Base-by-base conservation (phyloP, 2,888 invertebrate species). In the Hypomecis punctinalis region DNA sequence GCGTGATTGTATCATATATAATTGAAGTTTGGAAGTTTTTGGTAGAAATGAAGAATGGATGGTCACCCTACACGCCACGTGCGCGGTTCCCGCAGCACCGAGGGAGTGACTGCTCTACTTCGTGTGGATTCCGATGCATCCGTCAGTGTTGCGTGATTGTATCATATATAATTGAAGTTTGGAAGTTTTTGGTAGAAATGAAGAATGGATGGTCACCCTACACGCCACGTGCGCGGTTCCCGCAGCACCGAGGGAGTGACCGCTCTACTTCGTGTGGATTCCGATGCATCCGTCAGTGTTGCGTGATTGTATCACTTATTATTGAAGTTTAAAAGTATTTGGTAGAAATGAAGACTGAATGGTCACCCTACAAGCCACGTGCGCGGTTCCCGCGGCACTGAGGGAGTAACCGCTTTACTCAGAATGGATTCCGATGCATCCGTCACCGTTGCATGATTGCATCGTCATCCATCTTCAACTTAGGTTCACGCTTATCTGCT, bases 61-160 rank as follows among this genome's bases (percentile, higher is more conserved):
- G 53, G 65, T 23, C 11, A 58, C 65, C 46, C 46, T 45, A 61
- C 8, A 7, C 46, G 10, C 23, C 54, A 63, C 68, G 67, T 69
- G 69, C 63, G 13, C 33, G 36, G 46, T 60, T 62, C 61, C 23
- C 59, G 51, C 45, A 42, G 6, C 10, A n/a, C 0, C 57, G 33
- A 48, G 53, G 63, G 67, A 59, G 54, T 52, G 67, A 61, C 63
- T 59, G 33, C 64, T 33, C 49, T 51, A 49, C 43, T 9, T 11
- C n/a, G n/a, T n/a, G n/a, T n/a, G 58, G 58, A 67, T 65, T 47
- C 52, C 66, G 56, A 49, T 36, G 58, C 53, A 66, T 63, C 53
- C 61, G 43, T 11, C 43, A 9, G 33, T 10, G 35, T 1, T 33
- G 48, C 48, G 6, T n/a, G n/a, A n/a, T n/a, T n/a, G n/a, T n/a